Base-by-base conservation (phyloP, 92 coral and sea anemone species). In the Micromussa lordhowensis region DNA sequence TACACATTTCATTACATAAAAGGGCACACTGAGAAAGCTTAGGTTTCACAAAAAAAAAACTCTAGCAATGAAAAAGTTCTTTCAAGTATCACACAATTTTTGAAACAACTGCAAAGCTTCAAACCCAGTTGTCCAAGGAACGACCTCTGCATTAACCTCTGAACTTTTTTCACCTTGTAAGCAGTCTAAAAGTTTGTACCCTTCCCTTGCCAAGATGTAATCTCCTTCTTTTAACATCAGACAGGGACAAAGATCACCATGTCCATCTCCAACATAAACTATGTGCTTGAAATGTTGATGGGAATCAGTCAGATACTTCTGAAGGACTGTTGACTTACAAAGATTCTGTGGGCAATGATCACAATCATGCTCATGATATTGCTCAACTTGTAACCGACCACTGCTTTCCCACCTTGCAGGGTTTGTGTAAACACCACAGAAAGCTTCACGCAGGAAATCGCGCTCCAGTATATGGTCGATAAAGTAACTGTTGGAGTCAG, bases 231-330 rank as follows among this genome's bases (percentile, higher is more conserved):
- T 63, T 68, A 96, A 40, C 5, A 93, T 77, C 32, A 96, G 78
- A 51, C 95, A 89, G n/a, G 98, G 96, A 55, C 99, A 98, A n/a
- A 93, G 74, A 87, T 98, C 99, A 1, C 96, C 96, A 31, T 82
- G 84, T 13, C 99, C 99, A 92, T 98, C 99, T 30, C 99, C 99
- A 88, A 98, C 79, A 73, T 96, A 98, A 34, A 98, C 91, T 64
- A 98, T 72, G 80, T 82, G 91, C 32, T 92, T 82, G 90, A 87
- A 95, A 36, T 68, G 74, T 78, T 78, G 89, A 28, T 71, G 29
- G 44, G 57, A 54, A 17, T 93, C 72, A 64, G 88, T 55, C 31
- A 96, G 22, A 68, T 94, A 88, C 12, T 88, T 82, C 32, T 91
- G 78, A 69, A 98, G 85, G 21, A 93, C 97, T 51, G 93, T 93